Conservation (phyloP, 2,888 invertebrate genomes). For the Priocnemis perturbator region DNA sequence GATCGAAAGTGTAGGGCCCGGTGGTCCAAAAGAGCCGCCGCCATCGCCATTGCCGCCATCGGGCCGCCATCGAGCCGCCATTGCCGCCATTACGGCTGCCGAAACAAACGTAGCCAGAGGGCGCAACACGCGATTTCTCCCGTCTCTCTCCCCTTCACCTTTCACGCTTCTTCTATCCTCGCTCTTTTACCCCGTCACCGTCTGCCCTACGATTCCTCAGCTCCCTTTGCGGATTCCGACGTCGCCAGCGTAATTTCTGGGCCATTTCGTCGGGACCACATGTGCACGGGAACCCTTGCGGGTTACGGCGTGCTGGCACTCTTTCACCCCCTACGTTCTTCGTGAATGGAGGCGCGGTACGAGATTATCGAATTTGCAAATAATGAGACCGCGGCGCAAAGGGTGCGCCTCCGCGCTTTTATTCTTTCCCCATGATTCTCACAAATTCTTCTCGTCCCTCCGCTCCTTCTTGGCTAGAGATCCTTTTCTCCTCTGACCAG, state of each 20-base stretch:
- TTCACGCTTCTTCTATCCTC: constrained; percentile 11
- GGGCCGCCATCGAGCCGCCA: constrained; percentile 33
- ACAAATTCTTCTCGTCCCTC: neutral
- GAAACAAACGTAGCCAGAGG: constrained; percentile 49
- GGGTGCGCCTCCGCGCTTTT: constrained; percentile 26
- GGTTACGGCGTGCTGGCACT: too few species aligned
- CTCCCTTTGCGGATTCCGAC: neutral
- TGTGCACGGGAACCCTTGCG: neutral
- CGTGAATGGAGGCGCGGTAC: neutral
- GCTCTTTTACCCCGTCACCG: too few species aligned
- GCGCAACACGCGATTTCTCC: constrained; percentile 49
- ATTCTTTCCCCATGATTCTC: constrained; percentile 14
- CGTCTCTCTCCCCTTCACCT: constrained; percentile 17
- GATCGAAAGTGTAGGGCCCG: constrained; percentile 31
- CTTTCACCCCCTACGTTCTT: too few species aligned
- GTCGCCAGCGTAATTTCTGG: neutral
- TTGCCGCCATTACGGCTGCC: constrained; percentile 16
- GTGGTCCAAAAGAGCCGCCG: constrained; percentile 20
- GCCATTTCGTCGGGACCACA: neutral
- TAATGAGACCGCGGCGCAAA: constrained; percentile 50
- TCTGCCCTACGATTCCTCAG: neutral
- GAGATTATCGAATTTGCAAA: constrained; percentile 47
- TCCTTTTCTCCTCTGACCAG: too few species aligned
- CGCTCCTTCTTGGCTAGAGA: too few species aligned
- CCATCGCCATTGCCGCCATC: constrained; percentile 54